Evolutionary conservation across 2,888 invertebrate genomes (phyloP).

Genomic region (Xanthia icteritia): DNA sequence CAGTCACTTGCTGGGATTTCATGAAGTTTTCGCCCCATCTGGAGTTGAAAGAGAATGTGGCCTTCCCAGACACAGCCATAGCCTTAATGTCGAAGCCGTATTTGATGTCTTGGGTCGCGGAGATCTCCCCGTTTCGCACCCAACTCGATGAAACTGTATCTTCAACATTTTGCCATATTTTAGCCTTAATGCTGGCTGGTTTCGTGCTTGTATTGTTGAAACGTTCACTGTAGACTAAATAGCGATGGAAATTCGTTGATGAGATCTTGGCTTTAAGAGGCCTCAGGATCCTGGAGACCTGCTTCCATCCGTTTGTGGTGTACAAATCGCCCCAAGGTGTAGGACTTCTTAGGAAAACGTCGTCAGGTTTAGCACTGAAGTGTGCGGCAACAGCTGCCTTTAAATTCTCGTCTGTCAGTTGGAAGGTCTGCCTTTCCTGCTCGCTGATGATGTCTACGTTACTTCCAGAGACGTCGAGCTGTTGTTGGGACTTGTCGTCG

Average conservation of each 20-base stretch:
- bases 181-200: slow-evolving; percentile 1
- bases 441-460: slow-evolving; percentile 67
- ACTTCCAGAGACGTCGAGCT: slow-evolving; percentile 64
- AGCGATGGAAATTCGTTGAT: slow-evolving; percentile 11
- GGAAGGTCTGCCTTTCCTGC: slow-evolving; percentile 68
- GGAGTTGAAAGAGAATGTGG: slow-evolving; percentile 37
- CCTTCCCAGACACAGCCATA: slow-evolving; percentile 41
- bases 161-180: slow-evolving; percentile 39
- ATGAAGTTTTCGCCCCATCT: slow-evolving; percentile 51
- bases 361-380: slow-evolving; percentile 68
- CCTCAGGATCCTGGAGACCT: slow-evolving; percentile 69
- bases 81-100: slow-evolving; percentile 52
- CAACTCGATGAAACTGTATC: slow-evolving; percentile 50
- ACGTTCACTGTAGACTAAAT: slow-evolving; percentile 28
- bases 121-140: slow-evolving; percentile 24
- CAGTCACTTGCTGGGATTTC: slow-evolving; percentile 35
- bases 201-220: slow-evolving; percentile 51
- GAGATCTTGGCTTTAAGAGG: slow-evolving; percentile 61
- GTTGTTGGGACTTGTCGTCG: slow-evolving; percentile 45
- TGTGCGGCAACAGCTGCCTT: slow-evolving; percentile 65
- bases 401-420: slow-evolving; percentile 68
- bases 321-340: slow-evolving; percentile 79
- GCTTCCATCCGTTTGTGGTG: slow-evolving; percentile 70
- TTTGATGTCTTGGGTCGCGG: slow-evolving; percentile 25
- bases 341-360: slow-evolving; percentile 66